Evolutionary conservation across 2,113 vertebrate species (phyloP).

Genomic region (Pelecanoides urinatrix): DNA sequence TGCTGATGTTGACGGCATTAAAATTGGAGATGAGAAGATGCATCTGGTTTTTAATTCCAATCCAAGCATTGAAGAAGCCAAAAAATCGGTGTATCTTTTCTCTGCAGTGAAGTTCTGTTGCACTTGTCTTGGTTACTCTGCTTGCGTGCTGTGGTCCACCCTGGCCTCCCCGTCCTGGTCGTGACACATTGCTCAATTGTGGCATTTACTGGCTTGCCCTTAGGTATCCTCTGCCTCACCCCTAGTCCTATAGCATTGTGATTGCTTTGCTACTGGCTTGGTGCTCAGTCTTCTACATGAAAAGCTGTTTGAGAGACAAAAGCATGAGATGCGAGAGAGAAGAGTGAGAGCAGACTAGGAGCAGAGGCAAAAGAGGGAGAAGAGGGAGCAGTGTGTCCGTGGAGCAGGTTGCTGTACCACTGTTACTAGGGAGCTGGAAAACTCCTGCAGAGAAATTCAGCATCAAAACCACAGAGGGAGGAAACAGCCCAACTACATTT

Average conservation of each 20-base stretch:
- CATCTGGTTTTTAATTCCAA: background rate
- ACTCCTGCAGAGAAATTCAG: background rate
- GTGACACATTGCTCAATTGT: background rate
- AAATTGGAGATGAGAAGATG: background rate
- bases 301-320: background rate
- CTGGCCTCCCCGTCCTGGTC: background rate
- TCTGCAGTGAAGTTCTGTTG: background rate
- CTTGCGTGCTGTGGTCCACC: fast-evolving
- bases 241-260: fast-evolving
- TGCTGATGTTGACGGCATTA: background rate
- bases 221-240: background rate
- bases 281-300: background rate
- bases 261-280: background rate
- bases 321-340: background rate
- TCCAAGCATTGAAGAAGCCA: background rate
- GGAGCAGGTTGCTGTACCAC: background rate
- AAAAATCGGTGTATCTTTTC: background rate
- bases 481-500: background rate
- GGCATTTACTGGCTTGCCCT: background rate
- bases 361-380: background rate
- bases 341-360: background rate
- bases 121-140: background rate
- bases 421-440: background rate
- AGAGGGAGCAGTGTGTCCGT: background rate
- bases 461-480: background rate